Conservation (phyloP, 2,888 invertebrate genomes). For the Machimus rusticus region DNA sequence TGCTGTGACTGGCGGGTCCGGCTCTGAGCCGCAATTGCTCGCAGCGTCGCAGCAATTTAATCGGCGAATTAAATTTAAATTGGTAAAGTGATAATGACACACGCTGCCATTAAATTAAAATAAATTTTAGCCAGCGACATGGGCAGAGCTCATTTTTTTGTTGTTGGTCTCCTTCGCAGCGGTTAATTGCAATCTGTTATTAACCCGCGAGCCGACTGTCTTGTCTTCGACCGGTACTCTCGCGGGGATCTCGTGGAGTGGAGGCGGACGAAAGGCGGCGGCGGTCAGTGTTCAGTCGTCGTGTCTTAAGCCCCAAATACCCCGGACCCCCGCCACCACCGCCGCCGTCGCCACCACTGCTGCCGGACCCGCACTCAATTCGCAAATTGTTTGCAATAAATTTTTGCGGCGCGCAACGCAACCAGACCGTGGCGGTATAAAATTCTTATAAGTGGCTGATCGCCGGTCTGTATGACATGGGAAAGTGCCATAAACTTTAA, state of each 20-base stretch:
- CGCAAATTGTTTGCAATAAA: neutral
- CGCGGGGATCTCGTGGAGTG: neutral
- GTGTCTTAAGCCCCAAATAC: neutral
- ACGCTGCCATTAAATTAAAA: conserved; percentile 24
- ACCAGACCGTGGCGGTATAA: neutral
- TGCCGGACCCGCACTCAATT: neutral
- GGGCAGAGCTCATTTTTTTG: neutral
- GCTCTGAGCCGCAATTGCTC: neutral
- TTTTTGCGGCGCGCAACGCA: neutral
- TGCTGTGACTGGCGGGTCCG: neutral
- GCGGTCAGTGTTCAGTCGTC: neutral
- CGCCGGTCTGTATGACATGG: conserved; percentile 8
- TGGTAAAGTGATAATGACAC: conserved; percentile 33
- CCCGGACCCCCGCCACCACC: neutral
- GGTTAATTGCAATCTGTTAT: conserved; percentile 15
- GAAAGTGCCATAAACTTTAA: conserved; percentile 23
- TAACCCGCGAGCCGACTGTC: neutral
- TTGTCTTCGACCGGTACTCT: neutral
- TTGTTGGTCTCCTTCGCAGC: neutral
- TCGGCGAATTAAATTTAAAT: conserved; percentile 32
- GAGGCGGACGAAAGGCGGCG: neutral
- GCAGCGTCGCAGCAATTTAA: conserved; percentile 4
- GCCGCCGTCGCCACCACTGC: neutral
- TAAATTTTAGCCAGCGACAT: neutral
- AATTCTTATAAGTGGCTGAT: conserved; percentile 21